Percentiles rank a stretch among this genome's conserved stretches.
Conservation (phyloP, 1,140 invertebrate species). For the Diprion similis region DNA sequence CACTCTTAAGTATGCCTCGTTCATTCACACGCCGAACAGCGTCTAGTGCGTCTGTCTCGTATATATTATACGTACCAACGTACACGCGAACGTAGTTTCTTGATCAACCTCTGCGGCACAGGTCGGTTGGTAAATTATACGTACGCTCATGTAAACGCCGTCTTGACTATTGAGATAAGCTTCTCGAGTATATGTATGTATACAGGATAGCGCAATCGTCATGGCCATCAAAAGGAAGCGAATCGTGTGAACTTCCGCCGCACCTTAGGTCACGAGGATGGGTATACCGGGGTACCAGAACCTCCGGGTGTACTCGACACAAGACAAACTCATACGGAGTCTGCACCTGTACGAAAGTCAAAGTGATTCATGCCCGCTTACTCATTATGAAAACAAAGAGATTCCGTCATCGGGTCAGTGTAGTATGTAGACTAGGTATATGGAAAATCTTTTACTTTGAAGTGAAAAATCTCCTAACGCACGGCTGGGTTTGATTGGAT, state of each 20-base stretch:
- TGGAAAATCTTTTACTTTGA: too few relatives aligned
- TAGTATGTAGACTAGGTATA: too few relatives aligned
- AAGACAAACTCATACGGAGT: too few relatives aligned
- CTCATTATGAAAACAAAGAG: too few relatives aligned
- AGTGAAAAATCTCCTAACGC: too few relatives aligned
- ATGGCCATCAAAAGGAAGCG: neutral
- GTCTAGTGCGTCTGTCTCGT: neutral
- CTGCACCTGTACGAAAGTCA: neutral
- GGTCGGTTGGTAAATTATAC: neutral
- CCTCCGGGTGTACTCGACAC: too few relatives aligned
- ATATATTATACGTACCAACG: too few relatives aligned
- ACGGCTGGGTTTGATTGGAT: too few relatives aligned
- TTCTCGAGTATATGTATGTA: neutral
- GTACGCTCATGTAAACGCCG: neutral
- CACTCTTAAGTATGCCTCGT: too few relatives aligned
- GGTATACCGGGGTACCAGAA: neutral
- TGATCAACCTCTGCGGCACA: neutral
- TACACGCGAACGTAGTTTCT: neutral
- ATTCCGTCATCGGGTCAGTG: too few relatives aligned
- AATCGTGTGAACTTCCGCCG: conserved; percentile 5
- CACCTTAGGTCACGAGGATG: neutral
- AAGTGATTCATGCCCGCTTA: neutral
- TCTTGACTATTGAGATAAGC: neutral
- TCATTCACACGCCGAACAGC: too few relatives aligned
- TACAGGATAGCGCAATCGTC: neutral